Evolutionary conservation across 2,113 vertebrate species (phyloP).

Genomic region (Elephas maximus): DNA sequence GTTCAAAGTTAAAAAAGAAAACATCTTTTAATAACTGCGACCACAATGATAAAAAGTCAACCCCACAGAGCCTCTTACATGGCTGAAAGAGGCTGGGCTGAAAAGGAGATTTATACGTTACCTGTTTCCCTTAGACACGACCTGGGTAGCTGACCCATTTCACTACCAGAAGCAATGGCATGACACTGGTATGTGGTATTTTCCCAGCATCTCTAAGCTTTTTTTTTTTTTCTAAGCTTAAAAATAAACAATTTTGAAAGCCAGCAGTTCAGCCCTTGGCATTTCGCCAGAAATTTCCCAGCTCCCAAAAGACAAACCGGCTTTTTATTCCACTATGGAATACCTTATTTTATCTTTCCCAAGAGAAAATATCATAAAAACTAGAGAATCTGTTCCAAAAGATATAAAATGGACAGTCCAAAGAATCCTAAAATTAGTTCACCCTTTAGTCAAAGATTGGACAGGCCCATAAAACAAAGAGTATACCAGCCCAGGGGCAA

Average conservation of each 20-base stretch:
- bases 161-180: not conserved
- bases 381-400: not conserved
- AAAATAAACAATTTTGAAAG: constrained; percentile 50
- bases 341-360: constrained; percentile 13
- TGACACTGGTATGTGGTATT: not conserved
- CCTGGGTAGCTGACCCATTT: not conserved
- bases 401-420: not conserved
- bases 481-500: no score
- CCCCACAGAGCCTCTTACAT: not conserved
- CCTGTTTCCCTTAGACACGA: not conserved
- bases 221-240: not conserved
- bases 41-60: not conserved
- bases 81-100: not conserved
- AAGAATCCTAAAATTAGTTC: constrained; percentile 29
- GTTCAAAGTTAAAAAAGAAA: not conserved
- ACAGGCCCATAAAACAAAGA: no score
- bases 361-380: constrained; percentile 30
- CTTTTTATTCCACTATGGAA: not conserved
- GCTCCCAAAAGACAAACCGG: not conserved
- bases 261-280: not conserved
- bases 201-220: not conserved
- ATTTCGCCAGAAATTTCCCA: constrained; percentile 24
- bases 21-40: not conserved
- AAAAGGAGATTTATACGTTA: not conserved
- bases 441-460: no score